Evolutionary conservation across 2,797 vertebrate genomes (phyloP).

Genomic region (Phataginus tricuspis): DNA sequence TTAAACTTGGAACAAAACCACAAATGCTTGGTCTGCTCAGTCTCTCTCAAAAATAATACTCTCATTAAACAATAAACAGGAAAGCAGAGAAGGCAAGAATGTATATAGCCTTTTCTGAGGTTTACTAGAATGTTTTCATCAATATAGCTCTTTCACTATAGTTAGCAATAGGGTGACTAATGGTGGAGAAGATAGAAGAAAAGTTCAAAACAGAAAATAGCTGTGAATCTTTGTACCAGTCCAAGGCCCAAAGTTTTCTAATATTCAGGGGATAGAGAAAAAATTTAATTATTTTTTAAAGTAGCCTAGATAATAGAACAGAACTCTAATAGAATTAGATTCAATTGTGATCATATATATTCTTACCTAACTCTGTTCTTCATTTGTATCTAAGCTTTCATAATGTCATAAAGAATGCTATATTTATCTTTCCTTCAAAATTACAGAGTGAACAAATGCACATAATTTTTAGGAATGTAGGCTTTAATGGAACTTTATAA

Average conservation of each 20-base stretch:
- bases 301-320: background rate
- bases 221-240: background rate
- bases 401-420: slow-evolving; percentile 14
- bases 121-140: background rate
- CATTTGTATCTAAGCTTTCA: background rate
- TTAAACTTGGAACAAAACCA: slow-evolving; percentile 22
- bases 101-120: background rate
- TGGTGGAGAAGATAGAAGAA: background rate
- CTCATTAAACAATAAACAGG: slow-evolving; percentile 21
- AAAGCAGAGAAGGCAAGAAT: background rate
- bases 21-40: background rate
- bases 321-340: slow-evolving; percentile 1
- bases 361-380: background rate
- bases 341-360: background rate
- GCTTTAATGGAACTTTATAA: slow-evolving; percentile 4
- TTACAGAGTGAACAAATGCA: background rate
- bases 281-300: slow-evolving; percentile 21
- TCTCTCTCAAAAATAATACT: slow-evolving; percentile 19
- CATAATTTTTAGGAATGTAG: background rate
- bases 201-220: slow-evolving; percentile 30
- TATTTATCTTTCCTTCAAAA: slow-evolving; percentile 28
- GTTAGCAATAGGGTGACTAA: slow-evolving; percentile 26
- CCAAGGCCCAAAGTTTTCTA: background rate
- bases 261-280: background rate
- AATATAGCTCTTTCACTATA: slow-evolving; percentile 7